These are phyloP conservation scores for Myotis yumanensis DNA, from an alignment of 2,113 vertebrate species.

Conservation along the genomic window DNA sequence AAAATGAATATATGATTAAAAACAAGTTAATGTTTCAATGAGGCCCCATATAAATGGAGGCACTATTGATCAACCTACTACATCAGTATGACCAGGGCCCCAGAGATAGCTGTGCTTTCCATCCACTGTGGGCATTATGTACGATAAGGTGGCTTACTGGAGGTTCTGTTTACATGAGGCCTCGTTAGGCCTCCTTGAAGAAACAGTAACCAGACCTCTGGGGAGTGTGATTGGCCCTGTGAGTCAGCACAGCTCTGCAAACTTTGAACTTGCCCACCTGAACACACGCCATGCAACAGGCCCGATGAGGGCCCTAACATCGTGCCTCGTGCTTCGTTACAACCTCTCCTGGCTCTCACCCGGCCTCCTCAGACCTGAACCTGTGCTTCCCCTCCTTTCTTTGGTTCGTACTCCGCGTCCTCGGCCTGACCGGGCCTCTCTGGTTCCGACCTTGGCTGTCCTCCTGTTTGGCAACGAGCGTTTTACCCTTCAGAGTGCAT, in stretches of 20 bases:
- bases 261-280: not conserved
- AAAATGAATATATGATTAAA: conserved; percentile 20
- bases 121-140: no score
- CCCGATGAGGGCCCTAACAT: no score
- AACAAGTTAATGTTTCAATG: not conserved
- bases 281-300: not conserved
- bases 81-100: not conserved
- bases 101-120: not conserved
- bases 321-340: not conserved
- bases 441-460: not conserved
- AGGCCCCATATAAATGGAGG: not conserved
- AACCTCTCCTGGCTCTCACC: not conserved
- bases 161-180: not conserved
- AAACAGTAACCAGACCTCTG: not conserved
- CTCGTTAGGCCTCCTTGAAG: not conserved
- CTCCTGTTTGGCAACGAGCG: not conserved
- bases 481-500: not conserved
- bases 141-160: not conserved
- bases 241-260: not conserved
- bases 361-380: not conserved
- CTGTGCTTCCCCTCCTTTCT: not conserved
- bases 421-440: not conserved
- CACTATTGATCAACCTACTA: not conserved
- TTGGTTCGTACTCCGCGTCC: not conserved
- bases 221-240: not conserved